These are phyloP conservation scores for Bombyx mandarina DNA, from an alignment of 1,140 invertebrate species.

Conservation along the genomic window DNA sequence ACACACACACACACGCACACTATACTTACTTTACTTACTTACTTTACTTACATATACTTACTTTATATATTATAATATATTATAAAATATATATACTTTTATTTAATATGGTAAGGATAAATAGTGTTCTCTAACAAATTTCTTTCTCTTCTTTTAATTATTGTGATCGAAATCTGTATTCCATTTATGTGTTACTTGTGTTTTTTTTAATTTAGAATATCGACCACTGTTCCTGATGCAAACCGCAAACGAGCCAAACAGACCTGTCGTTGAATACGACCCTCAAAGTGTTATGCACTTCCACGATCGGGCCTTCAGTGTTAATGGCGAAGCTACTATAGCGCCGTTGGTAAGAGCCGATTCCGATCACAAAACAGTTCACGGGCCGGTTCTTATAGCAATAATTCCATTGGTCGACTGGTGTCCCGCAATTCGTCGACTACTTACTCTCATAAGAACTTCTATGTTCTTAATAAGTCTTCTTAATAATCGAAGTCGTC, in stretches of 20 bases:
- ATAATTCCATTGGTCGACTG: neutral
- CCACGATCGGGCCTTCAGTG: constrained; percentile 80
- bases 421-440: too few species aligned
- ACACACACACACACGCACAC: too few species aligned
- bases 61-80: too few species aligned
- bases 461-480: too few species aligned
- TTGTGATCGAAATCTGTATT: too few species aligned
- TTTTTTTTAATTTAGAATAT: constrained; percentile 55
- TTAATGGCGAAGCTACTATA: constrained; percentile 80
- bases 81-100: too few species aligned
- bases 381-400: neutral
- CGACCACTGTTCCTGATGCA: constrained; percentile 77
- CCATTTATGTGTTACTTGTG: neutral
- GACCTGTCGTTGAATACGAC: constrained; percentile 78
- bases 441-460: neutral
- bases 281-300: constrained; percentile 89
- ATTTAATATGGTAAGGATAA: too few species aligned
- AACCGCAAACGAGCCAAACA: constrained; percentile 53
- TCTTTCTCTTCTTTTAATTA: neutral
- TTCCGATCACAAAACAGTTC: neutral
- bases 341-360: constrained; percentile 71
- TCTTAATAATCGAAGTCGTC: too few species aligned
- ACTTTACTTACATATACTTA: too few species aligned
- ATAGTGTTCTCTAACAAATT: neutral
- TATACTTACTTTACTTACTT: too few species aligned